Evolutionary conservation across 1,140 invertebrate genomes (phyloP).

Genomic region (Sarcophaga peregrina): DNA sequence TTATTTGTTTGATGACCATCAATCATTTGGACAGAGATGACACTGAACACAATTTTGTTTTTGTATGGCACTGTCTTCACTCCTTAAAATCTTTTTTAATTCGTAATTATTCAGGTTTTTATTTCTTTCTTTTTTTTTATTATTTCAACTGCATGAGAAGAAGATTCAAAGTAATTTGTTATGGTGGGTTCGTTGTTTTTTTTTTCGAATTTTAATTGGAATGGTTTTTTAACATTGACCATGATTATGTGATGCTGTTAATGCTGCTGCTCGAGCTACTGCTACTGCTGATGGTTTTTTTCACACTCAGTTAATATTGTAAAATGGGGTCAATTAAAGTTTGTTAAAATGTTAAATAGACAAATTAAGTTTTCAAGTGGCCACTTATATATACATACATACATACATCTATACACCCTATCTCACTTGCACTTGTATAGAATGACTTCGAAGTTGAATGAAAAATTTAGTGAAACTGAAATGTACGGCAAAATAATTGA

Average conservation of each 20-base stretch:
- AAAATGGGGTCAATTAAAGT: slow-evolving; percentile 3
- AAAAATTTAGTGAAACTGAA: neutral
- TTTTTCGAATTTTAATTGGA: neutral
- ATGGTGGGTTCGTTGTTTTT: neutral
- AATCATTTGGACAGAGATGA: neutral
- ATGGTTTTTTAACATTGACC: neutral
- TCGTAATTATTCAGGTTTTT: neutral
- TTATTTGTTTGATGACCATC: neutral
- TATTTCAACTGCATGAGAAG: neutral
- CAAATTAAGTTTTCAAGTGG: slow-evolving; percentile 7
- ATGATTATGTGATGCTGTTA: neutral
- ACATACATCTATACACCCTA: neutral
- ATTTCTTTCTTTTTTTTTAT: neutral
- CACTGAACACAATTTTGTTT: neutral
- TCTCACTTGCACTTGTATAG: neutral
- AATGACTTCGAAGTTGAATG: neutral
- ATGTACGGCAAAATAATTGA: neutral
- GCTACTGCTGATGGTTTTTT: neutral
- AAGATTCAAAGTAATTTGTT: too few relatives aligned
- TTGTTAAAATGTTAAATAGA: slow-evolving; percentile 16
- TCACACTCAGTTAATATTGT: neutral
- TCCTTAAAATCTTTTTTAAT: neutral
- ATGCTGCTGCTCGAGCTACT: too few relatives aligned
- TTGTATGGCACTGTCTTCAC: neutral
- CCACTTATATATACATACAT: neutral